A percentile compares a stretch with the other conserved stretches of the same genome.
Evolutionary conservation across 2,113 vertebrate species (phyloP).

Genomic region (Meleagris gallopavo): DNA sequence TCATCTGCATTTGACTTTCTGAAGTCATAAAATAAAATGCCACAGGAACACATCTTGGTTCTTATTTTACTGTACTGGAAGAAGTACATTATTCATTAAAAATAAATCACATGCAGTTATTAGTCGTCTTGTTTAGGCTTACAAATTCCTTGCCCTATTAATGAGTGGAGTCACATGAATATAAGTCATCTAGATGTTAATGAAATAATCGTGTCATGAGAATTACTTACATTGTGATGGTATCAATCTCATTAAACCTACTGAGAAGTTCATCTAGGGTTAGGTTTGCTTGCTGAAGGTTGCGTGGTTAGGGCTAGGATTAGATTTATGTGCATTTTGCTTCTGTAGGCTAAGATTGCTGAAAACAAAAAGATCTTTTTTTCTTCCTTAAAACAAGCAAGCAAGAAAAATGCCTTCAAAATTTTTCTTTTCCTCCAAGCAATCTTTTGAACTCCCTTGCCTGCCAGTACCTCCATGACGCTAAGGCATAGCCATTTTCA

Average conservation of each 20-base stretch:
- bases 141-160: conserved; percentile 1
- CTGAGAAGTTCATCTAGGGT: background rate
- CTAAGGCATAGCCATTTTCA: background rate
- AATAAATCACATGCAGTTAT: background rate
- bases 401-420: background rate
- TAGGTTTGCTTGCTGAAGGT: background rate
- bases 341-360: background rate
- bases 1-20: background rate
- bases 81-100: conserved; percentile 13
- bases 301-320: background rate
- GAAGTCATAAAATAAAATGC: conserved; percentile 48
- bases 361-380: background rate
- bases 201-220: background rate
- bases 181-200: conserved; percentile 15
- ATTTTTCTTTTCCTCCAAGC: background rate
- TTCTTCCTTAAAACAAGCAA: background rate
- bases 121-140: conserved; percentile 23
- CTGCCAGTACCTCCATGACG: background rate
- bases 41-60: background rate
- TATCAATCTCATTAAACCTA: background rate
- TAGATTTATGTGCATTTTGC: background rate
- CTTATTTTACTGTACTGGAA: background rate
- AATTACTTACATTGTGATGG: background rate
- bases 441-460: background rate
- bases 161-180: background rate